Evolutionary conservation across 2,797 vertebrate genomes (phyloP), one percentile per base, ranked within the genome.

Genomic region (Gobio occitaniae): DNA sequence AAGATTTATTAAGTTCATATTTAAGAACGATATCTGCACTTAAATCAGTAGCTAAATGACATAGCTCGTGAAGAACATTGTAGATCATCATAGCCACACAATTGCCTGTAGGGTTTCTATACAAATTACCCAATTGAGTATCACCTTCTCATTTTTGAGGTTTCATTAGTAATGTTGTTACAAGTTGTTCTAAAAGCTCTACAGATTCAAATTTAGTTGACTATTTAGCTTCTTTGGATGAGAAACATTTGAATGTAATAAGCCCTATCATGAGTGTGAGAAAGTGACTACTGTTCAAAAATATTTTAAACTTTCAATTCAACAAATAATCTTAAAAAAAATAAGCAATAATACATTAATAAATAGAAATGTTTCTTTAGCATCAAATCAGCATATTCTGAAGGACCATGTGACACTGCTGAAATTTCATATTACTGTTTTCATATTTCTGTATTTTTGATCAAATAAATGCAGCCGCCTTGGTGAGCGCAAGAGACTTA

Each of bases 1-100:
- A 85, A 80, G 47, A 84, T 50, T 68, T 44, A 85, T 80, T 85
- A 65, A 72, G 41, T 72, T 65, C 44, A 80, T 74, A 63, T 65
- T 84, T 85, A 65, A 48, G 25, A 78, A 63, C 1, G 21, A 84
- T 78, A 71, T 70, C n/a, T 47, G 15, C 41, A 16, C 76, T 70
- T 54, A n/a, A 59, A 69, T 68, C 59, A 21, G 32, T 19, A 15
- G 41, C 76, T 61, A 11, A 63, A 70, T 16, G 69, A 36, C 29
- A 13, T 19, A 65, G 69, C 68, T 59, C 19, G 5, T n/a, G 41
- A 56, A 59, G 61, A 59, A 61, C 10, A 76, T 52, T 66, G 15
- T 25, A 47, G 47, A 80, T 56, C n/a, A 72, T 72, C 71, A 41
- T 32, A 44, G 66, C 15, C 32, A 52, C 21, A 72, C 77, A 52